These are phyloP conservation scores for Lipotes vexillifer DNA, from an alignment of 2,113 vertebrate genomes.

Conservation along the genomic window DNA sequence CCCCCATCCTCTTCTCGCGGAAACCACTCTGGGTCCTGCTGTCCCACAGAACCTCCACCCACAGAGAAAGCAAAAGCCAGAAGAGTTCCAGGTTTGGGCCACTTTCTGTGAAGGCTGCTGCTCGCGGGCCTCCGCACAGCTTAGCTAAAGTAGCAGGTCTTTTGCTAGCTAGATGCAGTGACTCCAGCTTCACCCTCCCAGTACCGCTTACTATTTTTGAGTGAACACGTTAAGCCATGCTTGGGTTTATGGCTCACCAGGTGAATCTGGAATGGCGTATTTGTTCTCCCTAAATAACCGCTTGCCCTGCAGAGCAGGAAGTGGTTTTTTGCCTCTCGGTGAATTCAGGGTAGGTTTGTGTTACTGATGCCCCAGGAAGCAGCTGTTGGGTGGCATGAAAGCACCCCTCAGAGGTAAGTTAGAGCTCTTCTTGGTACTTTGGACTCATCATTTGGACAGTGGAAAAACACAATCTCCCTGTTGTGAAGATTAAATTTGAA, in stretches of 20 bases:
- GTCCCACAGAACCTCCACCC: background rate
- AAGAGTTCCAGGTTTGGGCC: too few relatives aligned
- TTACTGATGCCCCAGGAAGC: background rate
- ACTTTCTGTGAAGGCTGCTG: background rate
- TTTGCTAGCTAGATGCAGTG: background rate
- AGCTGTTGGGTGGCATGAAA: background rate
- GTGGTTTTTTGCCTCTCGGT: background rate
- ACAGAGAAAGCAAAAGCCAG: background rate
- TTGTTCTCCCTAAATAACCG: background rate
- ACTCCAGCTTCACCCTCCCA: background rate
- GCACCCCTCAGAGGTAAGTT: background rate
- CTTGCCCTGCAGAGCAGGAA: background rate
- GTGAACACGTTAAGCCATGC: background rate
- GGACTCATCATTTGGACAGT: background rate
- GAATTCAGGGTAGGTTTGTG: background rate
- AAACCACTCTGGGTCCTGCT: background rate
- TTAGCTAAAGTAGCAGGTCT: background rate
- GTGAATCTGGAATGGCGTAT: background rate
- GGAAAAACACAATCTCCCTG: background rate
- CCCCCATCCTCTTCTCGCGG: too few relatives aligned
- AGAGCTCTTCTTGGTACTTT: background rate
- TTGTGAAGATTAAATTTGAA: background rate
- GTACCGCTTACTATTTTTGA: background rate
- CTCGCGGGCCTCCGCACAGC: background rate
- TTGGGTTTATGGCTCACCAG: background rate